A percentile compares a stretch with the other conserved stretches of the same genome.
phyloP scores from a whole-genome alignment of 2,113 vertebrate species.

The Bos taurus region ARS-UCD2.0 NC_037349.1:44770001-44770500 shows the following conservation, averaged over 20 bases:
- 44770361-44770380: background rate
- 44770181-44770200: background rate
- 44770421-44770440: rapidly evolving
- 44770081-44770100: background rate
- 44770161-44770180: background rate
- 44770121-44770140: background rate
- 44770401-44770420: background rate
- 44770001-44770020: background rate
- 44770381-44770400: background rate
- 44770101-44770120: background rate
- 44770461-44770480: too few species aligned
- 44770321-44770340: background rate
- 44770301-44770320: background rate
- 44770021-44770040: background rate
- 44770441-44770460: too few species aligned
- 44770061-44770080: background rate
- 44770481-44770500: too few species aligned
- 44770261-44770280: background rate
- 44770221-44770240: background rate
- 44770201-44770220: background rate
- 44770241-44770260: background rate
- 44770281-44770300: background rate
- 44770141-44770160: constrained; percentile 2
- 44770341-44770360: background rate
- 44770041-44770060: background rate